These are phyloP conservation scores for Rhinoraja longicauda DNA, from an alignment of 2,797 vertebrate genomes.

Conservation along the genomic window DNA sequence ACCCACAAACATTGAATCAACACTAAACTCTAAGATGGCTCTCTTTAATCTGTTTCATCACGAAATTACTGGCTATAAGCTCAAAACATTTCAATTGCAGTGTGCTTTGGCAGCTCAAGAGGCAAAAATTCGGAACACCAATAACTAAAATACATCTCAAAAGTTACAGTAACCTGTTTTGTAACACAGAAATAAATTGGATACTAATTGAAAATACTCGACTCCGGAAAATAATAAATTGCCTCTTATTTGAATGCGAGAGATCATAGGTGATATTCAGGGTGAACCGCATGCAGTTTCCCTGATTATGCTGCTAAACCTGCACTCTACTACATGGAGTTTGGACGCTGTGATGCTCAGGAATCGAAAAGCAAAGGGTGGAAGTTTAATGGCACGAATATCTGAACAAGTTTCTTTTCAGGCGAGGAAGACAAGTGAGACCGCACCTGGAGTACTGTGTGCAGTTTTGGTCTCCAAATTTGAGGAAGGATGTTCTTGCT, in stretches of 20 bases:
- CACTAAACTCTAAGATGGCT: not conserved
- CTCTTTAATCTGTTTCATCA: not conserved
- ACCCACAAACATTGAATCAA: not conserved
- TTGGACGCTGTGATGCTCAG: not conserved
- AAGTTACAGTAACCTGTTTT: not conserved
- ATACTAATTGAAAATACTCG: not conserved
- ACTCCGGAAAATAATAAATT: not conserved
- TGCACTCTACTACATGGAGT: not conserved
- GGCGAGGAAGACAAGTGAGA: not conserved
- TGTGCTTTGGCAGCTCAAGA: not conserved
- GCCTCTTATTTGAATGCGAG: not conserved
- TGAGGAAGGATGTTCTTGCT: too few species aligned
- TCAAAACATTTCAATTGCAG: slow-evolving; percentile 4
- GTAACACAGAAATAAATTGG: not conserved
- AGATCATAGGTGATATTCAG: not conserved
- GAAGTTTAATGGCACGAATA: not conserved
- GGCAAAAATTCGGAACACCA: not conserved
- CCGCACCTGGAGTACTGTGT: too few species aligned
- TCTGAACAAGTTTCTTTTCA: not conserved
- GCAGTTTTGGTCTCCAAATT: too few species aligned
- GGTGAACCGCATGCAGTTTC: not conserved
- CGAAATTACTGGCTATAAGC: not conserved
- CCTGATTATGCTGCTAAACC: not conserved
- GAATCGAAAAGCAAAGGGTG: not conserved
- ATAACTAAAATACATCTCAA: not conserved